Conservation (phyloP, 1,140 invertebrate genomes). For the Kradibia gibbosae region DNA sequence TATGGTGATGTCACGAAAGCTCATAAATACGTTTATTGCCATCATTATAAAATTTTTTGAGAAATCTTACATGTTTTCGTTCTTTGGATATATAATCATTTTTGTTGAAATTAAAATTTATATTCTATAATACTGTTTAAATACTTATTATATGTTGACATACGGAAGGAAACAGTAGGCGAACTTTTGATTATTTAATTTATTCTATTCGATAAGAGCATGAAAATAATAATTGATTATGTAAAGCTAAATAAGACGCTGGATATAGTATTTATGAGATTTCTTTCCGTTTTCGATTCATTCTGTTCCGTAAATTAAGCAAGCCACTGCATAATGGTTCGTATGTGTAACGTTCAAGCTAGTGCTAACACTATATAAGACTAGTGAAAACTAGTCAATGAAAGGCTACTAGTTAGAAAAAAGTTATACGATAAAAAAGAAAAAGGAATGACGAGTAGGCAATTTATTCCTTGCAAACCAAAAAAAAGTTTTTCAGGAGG, state of each 20-base stretch:
- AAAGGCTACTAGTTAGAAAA: constrained; percentile 70
- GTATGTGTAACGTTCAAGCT: constrained; percentile 66
- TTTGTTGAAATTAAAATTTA: no score
- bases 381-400: constrained; percentile 67
- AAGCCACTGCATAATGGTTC: constrained; percentile 41
- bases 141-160: background rate
- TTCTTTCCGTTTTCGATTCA: no score
- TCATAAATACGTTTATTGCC: background rate
- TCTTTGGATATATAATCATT: no score
- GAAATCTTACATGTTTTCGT: background rate
- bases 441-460: constrained; percentile 45
- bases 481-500: constrained; percentile 14
- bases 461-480: constrained; percentile 5
- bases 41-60: background rate
- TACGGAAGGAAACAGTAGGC: background rate
- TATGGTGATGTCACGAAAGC: background rate
- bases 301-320: constrained; percentile 23
- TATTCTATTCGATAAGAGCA: background rate
- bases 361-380: constrained; percentile 66
- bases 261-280: background rate
- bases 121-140: background rate
- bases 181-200: background rate
- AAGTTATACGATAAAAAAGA: constrained; percentile 64
- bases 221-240: no score
- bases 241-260: no score